These are phyloP conservation scores for Leptosomus discolor DNA, from an alignment of 2,113 vertebrate species.

Conservation along the genomic window DNA sequence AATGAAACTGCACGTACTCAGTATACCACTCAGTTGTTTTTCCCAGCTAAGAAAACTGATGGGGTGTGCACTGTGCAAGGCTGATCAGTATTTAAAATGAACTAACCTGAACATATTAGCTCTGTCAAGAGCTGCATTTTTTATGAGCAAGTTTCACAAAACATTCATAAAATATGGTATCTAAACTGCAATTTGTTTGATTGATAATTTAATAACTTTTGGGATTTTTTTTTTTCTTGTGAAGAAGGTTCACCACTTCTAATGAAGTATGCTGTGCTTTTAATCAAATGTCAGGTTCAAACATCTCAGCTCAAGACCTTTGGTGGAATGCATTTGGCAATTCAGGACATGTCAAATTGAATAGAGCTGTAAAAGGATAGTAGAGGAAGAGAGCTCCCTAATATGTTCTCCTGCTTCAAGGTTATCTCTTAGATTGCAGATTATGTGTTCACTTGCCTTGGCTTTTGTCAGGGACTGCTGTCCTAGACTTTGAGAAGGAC, in stretches of 20 bases:
- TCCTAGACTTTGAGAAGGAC: background rate
- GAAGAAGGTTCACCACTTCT: background rate
- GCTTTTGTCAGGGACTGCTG: background rate
- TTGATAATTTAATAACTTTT: background rate
- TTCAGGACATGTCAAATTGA: background rate
- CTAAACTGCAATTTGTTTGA: background rate
- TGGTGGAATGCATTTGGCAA: background rate
- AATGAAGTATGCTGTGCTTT: background rate
- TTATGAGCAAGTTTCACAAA: background rate
- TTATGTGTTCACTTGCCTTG: background rate
- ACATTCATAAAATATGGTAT: background rate
- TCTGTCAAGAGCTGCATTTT: background rate
- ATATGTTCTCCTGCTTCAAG: background rate
- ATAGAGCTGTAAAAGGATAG: background rate
- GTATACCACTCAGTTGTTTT: background rate
- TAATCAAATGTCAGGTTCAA: background rate
- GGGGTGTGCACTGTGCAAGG: background rate
- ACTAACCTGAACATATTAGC: background rate
- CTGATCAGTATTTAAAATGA: background rate
- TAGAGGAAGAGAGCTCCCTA: background rate
- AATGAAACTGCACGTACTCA: background rate
- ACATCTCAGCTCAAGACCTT: background rate
- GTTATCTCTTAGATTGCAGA: conserved; percentile 4
- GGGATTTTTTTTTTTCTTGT: background rate
- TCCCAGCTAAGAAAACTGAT: background rate